These are phyloP conservation scores for Dryobotodes eremita DNA, from an alignment of 2,888 invertebrate species.

Conservation along the genomic window DNA sequence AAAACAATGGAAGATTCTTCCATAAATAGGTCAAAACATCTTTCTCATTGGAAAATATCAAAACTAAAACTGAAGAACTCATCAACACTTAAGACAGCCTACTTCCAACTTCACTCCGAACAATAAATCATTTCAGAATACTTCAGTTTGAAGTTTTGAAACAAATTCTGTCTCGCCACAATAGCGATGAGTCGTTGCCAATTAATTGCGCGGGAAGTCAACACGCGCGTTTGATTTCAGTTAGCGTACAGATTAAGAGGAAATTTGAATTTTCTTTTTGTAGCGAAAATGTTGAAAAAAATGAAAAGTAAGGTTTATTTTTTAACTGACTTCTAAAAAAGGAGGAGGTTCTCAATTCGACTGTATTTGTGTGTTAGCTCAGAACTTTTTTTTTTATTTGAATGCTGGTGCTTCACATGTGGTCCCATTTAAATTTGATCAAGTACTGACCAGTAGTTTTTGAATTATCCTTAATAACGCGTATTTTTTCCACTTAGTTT, in stretches of 20 bases:
- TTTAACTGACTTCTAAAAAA: too few species aligned
- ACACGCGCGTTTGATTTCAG: constrained; percentile 62
- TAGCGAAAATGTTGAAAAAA: too few species aligned
- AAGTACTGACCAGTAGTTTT: too few species aligned
- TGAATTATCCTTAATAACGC: too few species aligned
- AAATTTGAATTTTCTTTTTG: neutral
- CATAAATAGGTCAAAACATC: neutral
- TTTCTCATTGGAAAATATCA: neutral
- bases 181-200: constrained; percentile 60
- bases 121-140: constrained; percentile 57
- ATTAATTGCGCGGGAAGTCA: constrained; percentile 65
- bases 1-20: neutral
- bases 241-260: constrained; percentile 55
- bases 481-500: too few species aligned
- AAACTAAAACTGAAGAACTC: constrained; percentile 24
- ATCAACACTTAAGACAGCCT: constrained; percentile 2
- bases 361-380: too few species aligned
- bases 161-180: constrained; percentile 61
- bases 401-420: too few species aligned
- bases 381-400: too few species aligned
- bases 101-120: constrained; percentile 5
- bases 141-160: constrained; percentile 41
- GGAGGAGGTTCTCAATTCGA: too few species aligned
- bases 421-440: too few species aligned
- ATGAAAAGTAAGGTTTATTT: too few species aligned